Evolutionary conservation across 2,797 vertebrate species (phyloP).

Genomic region (Coreius guichenoti): DNA sequence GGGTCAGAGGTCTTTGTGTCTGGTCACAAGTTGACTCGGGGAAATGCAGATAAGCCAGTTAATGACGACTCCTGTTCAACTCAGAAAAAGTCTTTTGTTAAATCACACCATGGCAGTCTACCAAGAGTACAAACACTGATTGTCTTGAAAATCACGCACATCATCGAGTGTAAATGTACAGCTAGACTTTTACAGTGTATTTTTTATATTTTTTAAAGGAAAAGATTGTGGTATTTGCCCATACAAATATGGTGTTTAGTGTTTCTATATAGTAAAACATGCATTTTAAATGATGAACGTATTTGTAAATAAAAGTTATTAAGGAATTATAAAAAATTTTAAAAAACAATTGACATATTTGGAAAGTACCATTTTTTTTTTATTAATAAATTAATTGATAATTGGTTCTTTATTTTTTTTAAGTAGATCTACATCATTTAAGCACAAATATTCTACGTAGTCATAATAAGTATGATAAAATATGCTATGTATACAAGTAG

Average conservation of each 20-base stretch:
- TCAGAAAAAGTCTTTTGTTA: conserved; percentile 20
- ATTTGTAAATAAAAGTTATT: neutral
- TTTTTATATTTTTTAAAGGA: neutral
- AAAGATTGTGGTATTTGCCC: neutral
- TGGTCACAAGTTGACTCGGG: conserved; percentile 41
- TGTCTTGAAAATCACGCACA: neutral
- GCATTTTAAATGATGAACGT: neutral
- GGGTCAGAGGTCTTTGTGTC: conserved; percentile 49
- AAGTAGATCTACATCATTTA: neutral
- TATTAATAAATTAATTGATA: neutral
- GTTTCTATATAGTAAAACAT: neutral
- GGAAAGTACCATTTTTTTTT: neutral
- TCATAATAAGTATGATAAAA: neutral
- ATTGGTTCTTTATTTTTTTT: neutral
- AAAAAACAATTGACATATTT: no score
- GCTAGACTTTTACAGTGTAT: neutral
- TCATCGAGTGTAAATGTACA: neutral
- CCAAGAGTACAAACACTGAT: neutral
- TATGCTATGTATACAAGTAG: neutral
- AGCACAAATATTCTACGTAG: neutral
- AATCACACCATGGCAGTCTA: neutral
- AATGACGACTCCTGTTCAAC: conserved; percentile 10
- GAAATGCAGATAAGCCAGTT: conserved; percentile 16
- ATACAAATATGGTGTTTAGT: no score
- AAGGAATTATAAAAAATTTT: no score